phyloP scores from a whole-genome alignment of 2,888 invertebrate genomes.

The Sussaba pulchella region DNA sequence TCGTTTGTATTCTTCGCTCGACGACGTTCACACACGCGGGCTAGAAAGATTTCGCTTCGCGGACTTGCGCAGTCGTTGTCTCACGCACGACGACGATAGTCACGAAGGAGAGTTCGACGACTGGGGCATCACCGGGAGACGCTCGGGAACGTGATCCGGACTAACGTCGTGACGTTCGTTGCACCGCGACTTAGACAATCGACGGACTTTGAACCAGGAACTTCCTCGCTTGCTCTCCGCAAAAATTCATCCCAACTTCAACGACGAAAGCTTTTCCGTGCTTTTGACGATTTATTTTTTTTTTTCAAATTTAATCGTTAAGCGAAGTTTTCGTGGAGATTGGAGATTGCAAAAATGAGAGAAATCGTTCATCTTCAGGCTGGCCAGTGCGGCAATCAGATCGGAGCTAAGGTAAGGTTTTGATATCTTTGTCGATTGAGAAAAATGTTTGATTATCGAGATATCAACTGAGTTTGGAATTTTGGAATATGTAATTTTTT shows the following conservation, averaged over 20 bases:
- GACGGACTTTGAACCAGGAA: slow-evolving; percentile 23
- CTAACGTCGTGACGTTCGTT: slow-evolving; percentile 45
- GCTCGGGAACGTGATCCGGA: slow-evolving; percentile 47
- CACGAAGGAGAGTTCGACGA: slow-evolving; percentile 62
- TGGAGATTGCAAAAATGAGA: slow-evolving; percentile 95
- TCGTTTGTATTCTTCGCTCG: slow-evolving; percentile 25
- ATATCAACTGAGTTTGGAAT: background rate
- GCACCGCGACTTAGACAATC: slow-evolving; percentile 47
- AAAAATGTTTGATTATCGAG: background rate
- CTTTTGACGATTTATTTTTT: background rate
- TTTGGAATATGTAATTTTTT: no score
- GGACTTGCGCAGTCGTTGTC: slow-evolving; percentile 60
- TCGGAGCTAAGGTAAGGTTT: slow-evolving; percentile 93
- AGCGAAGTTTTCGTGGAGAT: background rate
- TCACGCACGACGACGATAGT: slow-evolving; percentile 51
- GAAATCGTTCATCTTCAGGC: slow-evolving; percentile 98
- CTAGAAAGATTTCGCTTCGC: slow-evolving; percentile 16
- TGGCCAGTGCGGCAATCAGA: slow-evolving; percentile 97
- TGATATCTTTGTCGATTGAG: background rate
- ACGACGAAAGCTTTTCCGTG: no score
- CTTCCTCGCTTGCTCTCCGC: background rate
- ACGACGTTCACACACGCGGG: background rate
- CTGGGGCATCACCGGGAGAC: slow-evolving; percentile 49
- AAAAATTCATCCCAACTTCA: background rate
- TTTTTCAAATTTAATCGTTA: background rate